Evolutionary conservation across 2,113 vertebrate genomes (phyloP).

Genomic region (Pachycephala philippinensis): DNA sequence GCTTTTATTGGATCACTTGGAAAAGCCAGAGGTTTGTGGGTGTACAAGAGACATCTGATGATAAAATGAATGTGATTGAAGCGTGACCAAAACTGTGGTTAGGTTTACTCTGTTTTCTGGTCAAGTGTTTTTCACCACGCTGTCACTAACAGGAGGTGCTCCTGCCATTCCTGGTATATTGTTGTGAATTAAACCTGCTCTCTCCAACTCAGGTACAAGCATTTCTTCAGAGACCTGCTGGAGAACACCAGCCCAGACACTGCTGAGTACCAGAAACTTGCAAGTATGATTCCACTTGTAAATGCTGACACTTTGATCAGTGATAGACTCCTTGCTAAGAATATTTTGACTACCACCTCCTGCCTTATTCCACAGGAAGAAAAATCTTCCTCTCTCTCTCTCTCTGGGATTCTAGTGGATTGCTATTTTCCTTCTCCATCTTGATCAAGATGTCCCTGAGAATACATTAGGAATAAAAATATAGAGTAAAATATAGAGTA

Average conservation of each 20-base stretch:
- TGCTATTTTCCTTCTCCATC: background rate
- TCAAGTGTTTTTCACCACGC: background rate
- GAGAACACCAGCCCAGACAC: conserved; percentile 82
- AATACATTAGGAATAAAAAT: background rate
- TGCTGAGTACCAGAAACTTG: conserved; percentile 80
- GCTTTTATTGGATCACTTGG: background rate
- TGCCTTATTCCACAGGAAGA: background rate
- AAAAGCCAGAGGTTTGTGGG: background rate
- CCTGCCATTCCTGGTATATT: background rate
- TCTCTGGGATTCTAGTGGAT: background rate
- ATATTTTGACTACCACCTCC: background rate
- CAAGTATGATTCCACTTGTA: conserved; percentile 72
- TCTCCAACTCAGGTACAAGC: conserved; percentile 78
- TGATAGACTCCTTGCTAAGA: background rate
- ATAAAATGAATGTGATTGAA: background rate
- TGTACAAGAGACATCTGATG: background rate
- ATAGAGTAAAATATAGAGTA: background rate
- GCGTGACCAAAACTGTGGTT: background rate
- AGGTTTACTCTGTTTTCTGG: background rate
- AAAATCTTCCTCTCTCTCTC: background rate
- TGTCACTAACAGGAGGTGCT: background rate
- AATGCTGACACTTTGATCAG: background rate
- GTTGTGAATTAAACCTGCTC: background rate
- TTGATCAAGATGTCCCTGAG: background rate
- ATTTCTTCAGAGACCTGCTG: conserved; percentile 81